Evolutionary conservation across 2,113 vertebrate genomes (phyloP).

Genomic region (Neopipo cinnamomea): DNA sequence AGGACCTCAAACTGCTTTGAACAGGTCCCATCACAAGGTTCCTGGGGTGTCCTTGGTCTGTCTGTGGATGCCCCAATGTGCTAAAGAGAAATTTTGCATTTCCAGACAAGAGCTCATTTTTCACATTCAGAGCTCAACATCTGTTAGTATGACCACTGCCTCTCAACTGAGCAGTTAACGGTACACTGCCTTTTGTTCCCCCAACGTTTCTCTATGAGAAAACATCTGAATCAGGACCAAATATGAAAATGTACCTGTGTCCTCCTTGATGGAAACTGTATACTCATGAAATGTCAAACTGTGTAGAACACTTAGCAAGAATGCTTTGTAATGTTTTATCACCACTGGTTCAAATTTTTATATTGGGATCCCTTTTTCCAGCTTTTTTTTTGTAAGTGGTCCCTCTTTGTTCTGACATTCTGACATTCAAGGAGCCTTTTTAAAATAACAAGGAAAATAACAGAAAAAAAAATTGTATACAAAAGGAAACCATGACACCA

Average conservation of each 20-base stretch:
- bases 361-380: slow-evolving; percentile 55
- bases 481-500: background rate
- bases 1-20: background rate
- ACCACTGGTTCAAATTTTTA: slow-evolving; percentile 24
- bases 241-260: background rate
- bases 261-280: background rate
- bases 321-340: slow-evolving; percentile 14
- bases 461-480: background rate
- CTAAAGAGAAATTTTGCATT: background rate
- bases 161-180: background rate
- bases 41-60: background rate
- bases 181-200: background rate
- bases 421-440: slow-evolving; percentile 35
- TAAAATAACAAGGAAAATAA: background rate
- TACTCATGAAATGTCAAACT: background rate
- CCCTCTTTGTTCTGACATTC: background rate
- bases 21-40: background rate
- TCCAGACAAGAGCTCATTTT: background rate
- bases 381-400: background rate
- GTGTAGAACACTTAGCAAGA: background rate
- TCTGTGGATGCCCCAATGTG: background rate
- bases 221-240: background rate
- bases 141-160: background rate
- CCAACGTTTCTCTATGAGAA: slow-evolving; percentile 20
- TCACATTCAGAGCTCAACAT: background rate